A percentile compares a stretch with the other conserved stretches of the same genome.
phyloP scores from a whole-genome alignment of 1,140 invertebrate species.

The Leptinotarsa defecta region DNA sequence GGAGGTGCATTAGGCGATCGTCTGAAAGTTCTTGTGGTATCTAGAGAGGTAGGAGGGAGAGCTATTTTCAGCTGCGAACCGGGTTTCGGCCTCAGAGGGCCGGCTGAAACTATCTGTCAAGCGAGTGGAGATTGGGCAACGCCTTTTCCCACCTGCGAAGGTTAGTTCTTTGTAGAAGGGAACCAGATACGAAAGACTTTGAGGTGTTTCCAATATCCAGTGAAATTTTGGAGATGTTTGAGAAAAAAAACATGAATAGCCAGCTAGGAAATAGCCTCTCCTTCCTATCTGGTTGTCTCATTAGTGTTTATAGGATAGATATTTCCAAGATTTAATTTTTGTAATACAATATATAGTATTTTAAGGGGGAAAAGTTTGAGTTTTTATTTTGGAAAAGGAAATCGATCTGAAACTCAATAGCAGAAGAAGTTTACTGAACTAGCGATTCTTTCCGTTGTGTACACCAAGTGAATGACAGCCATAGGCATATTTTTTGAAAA shows the following conservation, averaged over 20 bases:
- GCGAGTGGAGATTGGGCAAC: constrained; percentile 79
- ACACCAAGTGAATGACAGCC: too few species aligned
- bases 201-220: neutral
- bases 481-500: too few species aligned
- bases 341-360: too few species aligned
- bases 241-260: neutral
- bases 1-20: constrained; percentile 59
- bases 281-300: constrained; percentile 19
- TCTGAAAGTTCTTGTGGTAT: constrained; percentile 71
- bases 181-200: constrained; percentile 12
- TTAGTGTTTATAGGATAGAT: neutral
- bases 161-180: constrained; percentile 57
- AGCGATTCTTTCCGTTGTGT: too few species aligned
- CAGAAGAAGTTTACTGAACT: too few species aligned
- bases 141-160: constrained; percentile 73
- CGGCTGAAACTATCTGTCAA: constrained; percentile 74
- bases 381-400: too few species aligned
- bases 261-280: constrained; percentile 11
- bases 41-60: constrained; percentile 74
- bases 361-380: too few species aligned
- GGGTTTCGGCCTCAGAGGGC: constrained; percentile 78
- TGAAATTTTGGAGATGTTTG: too few species aligned
- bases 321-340: too few species aligned
- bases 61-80: constrained; percentile 79
- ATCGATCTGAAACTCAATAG: too few species aligned